A percentile compares a stretch with the other conserved stretches of the same genome.
Conservation (phyloP, 2,888 invertebrate species). For the Drosophila mayaguana region DNA sequence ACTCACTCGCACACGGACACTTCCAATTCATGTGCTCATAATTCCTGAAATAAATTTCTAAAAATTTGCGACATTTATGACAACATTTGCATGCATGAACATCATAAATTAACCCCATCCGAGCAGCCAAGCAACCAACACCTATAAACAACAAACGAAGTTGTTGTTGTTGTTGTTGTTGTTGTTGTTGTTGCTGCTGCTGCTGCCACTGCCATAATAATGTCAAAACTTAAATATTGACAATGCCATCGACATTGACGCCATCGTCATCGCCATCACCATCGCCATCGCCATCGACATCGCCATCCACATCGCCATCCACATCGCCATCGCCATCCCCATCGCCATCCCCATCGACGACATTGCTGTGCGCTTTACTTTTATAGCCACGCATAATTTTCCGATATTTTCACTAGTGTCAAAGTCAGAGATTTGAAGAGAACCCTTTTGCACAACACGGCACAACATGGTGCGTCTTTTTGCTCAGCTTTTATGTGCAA, state of each 20-base stretch:
- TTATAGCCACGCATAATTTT: slow-evolving; percentile 75
- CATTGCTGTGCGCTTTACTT: slow-evolving; percentile 60
- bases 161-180: slow-evolving; percentile 14
- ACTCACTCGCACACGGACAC: slow-evolving; percentile 9
- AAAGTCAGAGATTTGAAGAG: slow-evolving; percentile 64
- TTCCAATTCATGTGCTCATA: slow-evolving; percentile 39
- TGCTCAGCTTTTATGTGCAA: slow-evolving; percentile 72
- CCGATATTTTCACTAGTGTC: slow-evolving; percentile 72
- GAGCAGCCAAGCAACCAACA: slow-evolving; percentile 12
- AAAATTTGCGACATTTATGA: slow-evolving; percentile 75
- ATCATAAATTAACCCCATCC: slow-evolving; percentile 73
- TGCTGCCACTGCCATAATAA: slow-evolving; percentile 66
- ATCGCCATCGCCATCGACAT: slow-evolving; percentile 51
- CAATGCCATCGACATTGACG: slow-evolving; percentile 68
- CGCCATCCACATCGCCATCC: slow-evolving; percentile 12
- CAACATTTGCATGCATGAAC: slow-evolving; percentile 79
- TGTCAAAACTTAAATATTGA: slow-evolving; percentile 80
- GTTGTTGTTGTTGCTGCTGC: slow-evolving; percentile 32
- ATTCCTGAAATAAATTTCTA: slow-evolving; percentile 49
- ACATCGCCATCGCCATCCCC: slow-evolving; percentile 6
- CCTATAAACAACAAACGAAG: slow-evolving; percentile 50
- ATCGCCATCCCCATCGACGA: background rate
- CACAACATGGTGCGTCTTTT: slow-evolving; percentile 47
- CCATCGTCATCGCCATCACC: slow-evolving; percentile 31
- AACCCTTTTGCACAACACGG: slow-evolving; percentile 62